phyloP scores from a whole-genome alignment of 2,113 vertebrate species.

The Gnathonemus longibarbis region DNA sequence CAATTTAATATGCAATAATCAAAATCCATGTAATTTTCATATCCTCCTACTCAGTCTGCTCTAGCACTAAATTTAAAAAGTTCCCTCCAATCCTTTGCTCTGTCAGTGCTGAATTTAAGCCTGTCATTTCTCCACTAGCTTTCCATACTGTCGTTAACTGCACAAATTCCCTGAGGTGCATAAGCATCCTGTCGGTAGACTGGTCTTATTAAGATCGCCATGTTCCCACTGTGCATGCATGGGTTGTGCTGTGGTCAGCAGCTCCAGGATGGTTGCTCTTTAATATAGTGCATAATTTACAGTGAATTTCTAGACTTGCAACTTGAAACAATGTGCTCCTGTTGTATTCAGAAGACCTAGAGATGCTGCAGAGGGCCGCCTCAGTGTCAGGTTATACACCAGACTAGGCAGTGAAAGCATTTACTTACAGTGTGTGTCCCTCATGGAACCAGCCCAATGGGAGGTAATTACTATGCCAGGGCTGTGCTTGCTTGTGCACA shows the following conservation, averaged over 20 bases:
- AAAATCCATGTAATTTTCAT: background rate
- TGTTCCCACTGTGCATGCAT: background rate
- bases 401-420: background rate
- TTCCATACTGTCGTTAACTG: background rate
- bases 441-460: background rate
- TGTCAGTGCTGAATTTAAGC: background rate
- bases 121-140: background rate
- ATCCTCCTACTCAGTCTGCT: background rate
- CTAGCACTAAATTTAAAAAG: background rate
- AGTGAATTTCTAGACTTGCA: background rate
- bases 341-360: background rate
- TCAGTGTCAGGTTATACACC: background rate
- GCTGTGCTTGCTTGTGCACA: background rate
- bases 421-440: background rate
- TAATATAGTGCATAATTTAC: background rate
- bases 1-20: background rate
- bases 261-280: background rate
- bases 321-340: background rate
- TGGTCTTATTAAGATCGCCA: background rate
- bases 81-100: background rate
- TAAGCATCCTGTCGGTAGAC: background rate
- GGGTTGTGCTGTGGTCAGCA: background rate
- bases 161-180: too few species aligned
- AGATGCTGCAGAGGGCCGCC: background rate
- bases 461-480: background rate